Conservation (phyloP, 2,113 vertebrate species). For the Thoracochromis brauschi region DNA sequence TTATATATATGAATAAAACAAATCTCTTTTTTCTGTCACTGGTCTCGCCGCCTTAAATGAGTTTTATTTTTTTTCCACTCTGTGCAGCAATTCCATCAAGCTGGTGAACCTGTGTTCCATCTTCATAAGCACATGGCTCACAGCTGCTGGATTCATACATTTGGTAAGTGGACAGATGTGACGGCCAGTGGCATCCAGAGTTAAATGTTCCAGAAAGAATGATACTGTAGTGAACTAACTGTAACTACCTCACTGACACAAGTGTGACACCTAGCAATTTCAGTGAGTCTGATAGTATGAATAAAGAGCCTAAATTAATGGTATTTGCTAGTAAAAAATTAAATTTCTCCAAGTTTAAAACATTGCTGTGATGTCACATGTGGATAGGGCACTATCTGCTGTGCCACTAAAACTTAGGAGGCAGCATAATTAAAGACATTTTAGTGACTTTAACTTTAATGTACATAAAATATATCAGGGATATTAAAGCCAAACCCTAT, state of each 20-base stretch:
- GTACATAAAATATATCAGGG: neutral
- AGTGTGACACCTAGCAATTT: neutral
- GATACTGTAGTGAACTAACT: neutral
- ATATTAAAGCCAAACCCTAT: neutral
- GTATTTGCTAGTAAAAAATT: neutral
- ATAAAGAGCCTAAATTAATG: neutral
- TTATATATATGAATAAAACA: neutral
- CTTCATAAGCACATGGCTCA: conserved; percentile 99
- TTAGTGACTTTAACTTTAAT: neutral
- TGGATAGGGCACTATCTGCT: neutral
- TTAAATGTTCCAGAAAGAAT: neutral
- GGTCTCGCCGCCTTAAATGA: neutral
- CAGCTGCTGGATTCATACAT: conserved; percentile 98
- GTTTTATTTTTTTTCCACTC: conserved; percentile 40
- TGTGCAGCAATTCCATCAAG: conserved; percentile 97
- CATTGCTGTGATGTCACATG: neutral
- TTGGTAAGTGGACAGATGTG: conserved; percentile 79
- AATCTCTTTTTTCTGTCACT: conserved; percentile 21
- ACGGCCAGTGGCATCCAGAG: neutral
- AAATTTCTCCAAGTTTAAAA: neutral
- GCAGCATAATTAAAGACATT: neutral
- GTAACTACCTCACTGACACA: neutral
- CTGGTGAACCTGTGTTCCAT: conserved; percentile 99
- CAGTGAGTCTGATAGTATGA: neutral
- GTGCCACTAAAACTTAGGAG: neutral